Conservation (phyloP, 2,113 vertebrate species). For the Mus spicilegus region DNA sequence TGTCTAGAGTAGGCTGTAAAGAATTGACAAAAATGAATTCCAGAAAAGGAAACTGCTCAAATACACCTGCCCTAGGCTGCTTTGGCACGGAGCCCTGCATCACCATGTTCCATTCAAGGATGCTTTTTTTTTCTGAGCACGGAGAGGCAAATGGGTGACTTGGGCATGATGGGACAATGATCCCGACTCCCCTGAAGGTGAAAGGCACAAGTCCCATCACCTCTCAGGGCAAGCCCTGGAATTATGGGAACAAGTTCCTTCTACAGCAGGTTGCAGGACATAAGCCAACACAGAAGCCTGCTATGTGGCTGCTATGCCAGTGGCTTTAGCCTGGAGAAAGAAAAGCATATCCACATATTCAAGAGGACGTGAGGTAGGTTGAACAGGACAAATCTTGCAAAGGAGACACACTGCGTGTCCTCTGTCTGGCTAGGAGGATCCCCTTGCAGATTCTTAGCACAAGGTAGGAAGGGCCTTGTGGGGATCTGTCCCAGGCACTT, state of each 20-base stretch:
- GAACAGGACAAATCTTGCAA: not conserved
- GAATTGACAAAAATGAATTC: not conserved
- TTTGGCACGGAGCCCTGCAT: not conserved
- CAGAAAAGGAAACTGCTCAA: not conserved
- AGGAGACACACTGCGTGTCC: constrained; percentile 51
- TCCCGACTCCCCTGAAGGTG: not conserved
- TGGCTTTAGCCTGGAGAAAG: not conserved
- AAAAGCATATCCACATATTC: not conserved
- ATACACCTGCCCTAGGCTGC: not conserved
- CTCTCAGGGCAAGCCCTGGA: not conserved
- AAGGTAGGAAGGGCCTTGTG: constrained; percentile 29
- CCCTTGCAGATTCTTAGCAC: constrained; percentile 58
- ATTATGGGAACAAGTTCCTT: not conserved
- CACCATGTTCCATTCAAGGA: not conserved
- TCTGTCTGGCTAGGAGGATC: constrained; percentile 37
- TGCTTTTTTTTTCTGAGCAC: not conserved
- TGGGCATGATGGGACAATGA: not conserved
- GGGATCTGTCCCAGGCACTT: constrained; percentile 48
- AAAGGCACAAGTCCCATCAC: not conserved
- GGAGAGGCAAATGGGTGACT: not conserved
- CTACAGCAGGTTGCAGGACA: not conserved
- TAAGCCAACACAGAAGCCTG: not conserved
- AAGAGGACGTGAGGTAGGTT: not conserved
- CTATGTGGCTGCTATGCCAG: not conserved
- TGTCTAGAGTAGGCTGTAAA: constrained; percentile 16